Conservation (phyloP, 1,140 invertebrate genomes). For the Atta cephalotes region DNA sequence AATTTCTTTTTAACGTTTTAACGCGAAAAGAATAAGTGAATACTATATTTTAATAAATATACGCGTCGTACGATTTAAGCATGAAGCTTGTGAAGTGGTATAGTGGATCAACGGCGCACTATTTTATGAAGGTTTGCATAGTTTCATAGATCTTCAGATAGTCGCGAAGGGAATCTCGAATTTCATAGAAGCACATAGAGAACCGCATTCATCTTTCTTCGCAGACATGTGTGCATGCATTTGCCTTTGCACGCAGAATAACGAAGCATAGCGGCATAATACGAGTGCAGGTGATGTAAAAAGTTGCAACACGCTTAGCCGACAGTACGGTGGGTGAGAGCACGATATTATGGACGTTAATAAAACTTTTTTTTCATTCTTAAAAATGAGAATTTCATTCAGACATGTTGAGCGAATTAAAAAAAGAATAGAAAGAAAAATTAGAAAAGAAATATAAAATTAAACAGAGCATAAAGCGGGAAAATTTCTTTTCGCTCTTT, state of each 20-base stretch:
- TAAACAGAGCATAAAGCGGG: not conserved
- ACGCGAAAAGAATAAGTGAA: not conserved
- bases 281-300: slow-evolving; percentile 69
- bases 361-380: slow-evolving; percentile 49
- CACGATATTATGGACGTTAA: slow-evolving; percentile 56
- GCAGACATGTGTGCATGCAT: slow-evolving; percentile 58
- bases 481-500: not conserved
- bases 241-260: slow-evolving; percentile 64
- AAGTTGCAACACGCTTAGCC: slow-evolving; percentile 74
- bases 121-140: not conserved
- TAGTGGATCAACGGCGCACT: not conserved
- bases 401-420: not conserved
- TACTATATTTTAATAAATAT: not conserved
- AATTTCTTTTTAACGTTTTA: not conserved
- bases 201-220: slow-evolving; percentile 57
- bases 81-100: not conserved
- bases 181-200: slow-evolving; percentile 47
- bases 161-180: not conserved
- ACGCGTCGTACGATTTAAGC: not conserved
- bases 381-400: not conserved
- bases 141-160: not conserved
- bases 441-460: not conserved
- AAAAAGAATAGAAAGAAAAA: not conserved
- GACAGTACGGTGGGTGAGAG: slow-evolving; percentile 33
- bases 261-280: slow-evolving; percentile 74